These are phyloP conservation scores for Trissonchulus sp. DNA, from an alignment of 2,888 invertebrate genomes.

Conservation along the genomic window DNA sequence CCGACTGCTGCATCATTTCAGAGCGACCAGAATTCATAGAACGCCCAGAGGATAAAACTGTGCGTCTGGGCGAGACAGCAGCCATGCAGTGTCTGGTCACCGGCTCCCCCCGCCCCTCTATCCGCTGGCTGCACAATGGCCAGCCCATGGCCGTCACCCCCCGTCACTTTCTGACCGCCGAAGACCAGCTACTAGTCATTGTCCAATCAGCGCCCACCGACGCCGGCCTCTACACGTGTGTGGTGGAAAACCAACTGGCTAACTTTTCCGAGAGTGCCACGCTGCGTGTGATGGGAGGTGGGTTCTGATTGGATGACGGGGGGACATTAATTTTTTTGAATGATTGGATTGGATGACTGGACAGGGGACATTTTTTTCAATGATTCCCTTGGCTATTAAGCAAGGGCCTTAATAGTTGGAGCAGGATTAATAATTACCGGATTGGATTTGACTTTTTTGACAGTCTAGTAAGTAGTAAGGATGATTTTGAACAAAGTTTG, in stretches of 20 bases:
- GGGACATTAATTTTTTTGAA: too few relatives aligned
- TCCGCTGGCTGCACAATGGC: constrained; percentile 53
- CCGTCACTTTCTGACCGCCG: constrained; percentile 76
- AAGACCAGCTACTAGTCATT: constrained; percentile 79
- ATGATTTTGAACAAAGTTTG: too few relatives aligned
- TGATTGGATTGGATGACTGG: too few relatives aligned
- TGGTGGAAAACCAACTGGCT: constrained; percentile 11
- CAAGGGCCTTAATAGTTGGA: too few relatives aligned
- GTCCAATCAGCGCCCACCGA: constrained; percentile 70
- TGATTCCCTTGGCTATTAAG: too few relatives aligned
- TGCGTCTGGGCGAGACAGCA: constrained; percentile 71
- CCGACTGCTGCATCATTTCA: too few relatives aligned
- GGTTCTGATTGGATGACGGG: too few relatives aligned
- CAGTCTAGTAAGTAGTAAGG: too few relatives aligned
- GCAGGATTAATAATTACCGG: too few relatives aligned
- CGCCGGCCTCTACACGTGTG: constrained; percentile 78
- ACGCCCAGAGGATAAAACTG: constrained; percentile 76
- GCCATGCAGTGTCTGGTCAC: constrained; percentile 80
- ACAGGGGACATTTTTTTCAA: too few relatives aligned
- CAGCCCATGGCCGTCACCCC: constrained; percentile 66
- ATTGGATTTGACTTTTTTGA: too few relatives aligned
- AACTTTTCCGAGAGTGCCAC: constrained; percentile 22
- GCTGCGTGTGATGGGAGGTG: not conserved
- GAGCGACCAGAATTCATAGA: constrained; percentile 80
- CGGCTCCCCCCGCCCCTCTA: constrained; percentile 70